Percentiles rank a stretch among this genome's conserved stretches.
Evolutionary conservation across 2,797 vertebrate species (phyloP).

Genomic region (Salmo trutta): DNA sequence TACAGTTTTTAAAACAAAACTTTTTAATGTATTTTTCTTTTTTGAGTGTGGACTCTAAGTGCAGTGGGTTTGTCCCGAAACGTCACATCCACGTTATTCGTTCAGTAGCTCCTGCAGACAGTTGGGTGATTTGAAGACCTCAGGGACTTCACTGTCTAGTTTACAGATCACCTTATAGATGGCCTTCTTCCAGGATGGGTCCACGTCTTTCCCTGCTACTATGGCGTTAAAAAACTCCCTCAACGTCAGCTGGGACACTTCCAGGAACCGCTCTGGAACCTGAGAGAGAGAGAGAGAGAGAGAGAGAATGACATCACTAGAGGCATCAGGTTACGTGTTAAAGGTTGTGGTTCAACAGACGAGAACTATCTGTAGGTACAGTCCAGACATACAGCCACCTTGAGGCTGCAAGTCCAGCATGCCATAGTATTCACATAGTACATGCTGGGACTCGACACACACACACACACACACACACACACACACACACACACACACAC

Average conservation of each 20-base stretch:
- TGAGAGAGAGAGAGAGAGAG: slow-evolving; percentile 42
- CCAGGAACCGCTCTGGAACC: slow-evolving; percentile 99
- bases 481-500: not conserved
- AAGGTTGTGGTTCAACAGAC: no score
- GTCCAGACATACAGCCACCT: not conserved
- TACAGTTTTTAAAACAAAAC: not conserved
- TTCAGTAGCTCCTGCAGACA: slow-evolving; percentile 89
- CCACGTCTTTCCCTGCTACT: slow-evolving; percentile 98
- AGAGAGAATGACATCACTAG: not conserved
- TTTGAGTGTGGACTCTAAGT: not conserved
- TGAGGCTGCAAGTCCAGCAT: not conserved
- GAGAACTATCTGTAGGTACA: no score
- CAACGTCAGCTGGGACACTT: slow-evolving; percentile 98
- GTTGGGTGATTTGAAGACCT: slow-evolving; percentile 90
- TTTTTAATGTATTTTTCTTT: not conserved
- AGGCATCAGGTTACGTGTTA: no score
- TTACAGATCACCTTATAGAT: slow-evolving; percentile 95
- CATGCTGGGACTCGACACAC: not conserved
- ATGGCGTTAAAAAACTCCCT: slow-evolving; percentile 99
- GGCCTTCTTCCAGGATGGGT: slow-evolving; percentile 99
- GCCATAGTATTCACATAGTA: not conserved
- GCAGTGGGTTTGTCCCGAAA: not conserved
- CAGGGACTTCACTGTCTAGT: slow-evolving; percentile 87
- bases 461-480: no score
- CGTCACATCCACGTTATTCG: slow-evolving; percentile 75